Base-by-base conservation (phyloP, 1,140 invertebrate species). In the Globodera rostochiensis region DNA sequence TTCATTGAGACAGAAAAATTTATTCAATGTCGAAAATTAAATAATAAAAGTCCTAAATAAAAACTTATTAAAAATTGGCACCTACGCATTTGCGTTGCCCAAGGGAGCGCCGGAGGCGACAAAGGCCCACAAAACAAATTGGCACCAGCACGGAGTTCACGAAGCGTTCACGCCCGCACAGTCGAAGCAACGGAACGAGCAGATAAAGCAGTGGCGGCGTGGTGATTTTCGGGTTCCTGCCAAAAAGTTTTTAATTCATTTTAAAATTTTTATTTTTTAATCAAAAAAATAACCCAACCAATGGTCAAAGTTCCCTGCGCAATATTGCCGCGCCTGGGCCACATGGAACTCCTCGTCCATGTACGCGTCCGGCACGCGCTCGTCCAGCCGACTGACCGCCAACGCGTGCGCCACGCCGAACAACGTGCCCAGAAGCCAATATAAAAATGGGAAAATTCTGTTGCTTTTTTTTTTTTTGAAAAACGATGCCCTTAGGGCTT, bases 211-310 rank as follows among this genome's bases (percentile, higher is more conserved):
- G 96, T 46, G 97, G 97, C 53, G 97, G 92, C 8, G 97, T 99
- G 45, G 97, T 99, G 77, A 99, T 97, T 92, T 97, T 98, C 1
- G 93, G 92, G 91, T 99, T 94, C 96, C 96, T 98, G 93, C 96
- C 21, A 76, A 19, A 91, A 36, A 1, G 3, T 89, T 95, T 96
- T 88, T 94, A 93, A 25, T 15, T 15, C 5, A 50, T 74, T 50
- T n/a, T 46, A 45, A n/a, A 73, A 75, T 64, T 46, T 36, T 8
- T 66, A 66, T 21, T 11, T 77, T 25, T 36, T n/a, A 1, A 45
- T 36, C 21, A 46, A 77, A 67, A 9, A 46, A 36, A 36, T 25
- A 13, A 70, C 5, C 46, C 0, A 15, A 78, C 77, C 81, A 82
- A 45, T 80, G 15, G 47, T 82, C 47, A 74, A 71, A 82, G 19